These are phyloP conservation scores for Aramus guarauna DNA, from an alignment of 2,113 vertebrate species.

Conservation along the genomic window DNA sequence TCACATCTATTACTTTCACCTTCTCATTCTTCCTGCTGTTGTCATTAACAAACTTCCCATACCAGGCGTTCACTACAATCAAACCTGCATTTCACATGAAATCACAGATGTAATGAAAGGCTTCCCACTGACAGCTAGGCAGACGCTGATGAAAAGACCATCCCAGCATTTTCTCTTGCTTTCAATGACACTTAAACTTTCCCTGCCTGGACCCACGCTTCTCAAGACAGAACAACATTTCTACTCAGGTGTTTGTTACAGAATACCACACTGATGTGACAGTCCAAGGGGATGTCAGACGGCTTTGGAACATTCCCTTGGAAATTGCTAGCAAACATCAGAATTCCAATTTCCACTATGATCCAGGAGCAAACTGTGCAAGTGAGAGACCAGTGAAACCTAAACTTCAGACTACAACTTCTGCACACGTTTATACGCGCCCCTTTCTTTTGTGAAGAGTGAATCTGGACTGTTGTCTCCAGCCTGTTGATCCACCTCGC, in stretches of 20 bases:
- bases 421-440: not conserved
- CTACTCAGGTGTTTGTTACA: not conserved
- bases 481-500: not conserved
- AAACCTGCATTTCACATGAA: conserved; percentile 76
- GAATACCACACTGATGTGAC: not conserved
- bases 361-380: not conserved
- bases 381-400: not conserved
- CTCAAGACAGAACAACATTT: not conserved
- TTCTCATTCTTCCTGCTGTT: conserved; percentile 89
- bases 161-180: not conserved
- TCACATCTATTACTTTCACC: conserved; percentile 96
- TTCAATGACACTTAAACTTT: not conserved
- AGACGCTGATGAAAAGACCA: not conserved
- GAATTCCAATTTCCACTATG: not conserved
- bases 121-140: not conserved
- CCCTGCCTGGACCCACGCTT: not conserved
- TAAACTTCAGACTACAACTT: not conserved
- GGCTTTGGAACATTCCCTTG: not conserved
- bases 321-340: not conserved
- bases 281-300: not conserved
- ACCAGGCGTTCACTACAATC: conserved; percentile 96
- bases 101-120: not conserved
- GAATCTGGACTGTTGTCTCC: not conserved
- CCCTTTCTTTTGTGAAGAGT: not conserved
- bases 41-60: conserved; percentile 97